Percentiles rank a stretch among this genome's conserved stretches.
These are phyloP conservation scores for Chaetophractus vellerosus DNA, from an alignment of 2,797 vertebrate species.

Conservation along the genomic window DNA sequence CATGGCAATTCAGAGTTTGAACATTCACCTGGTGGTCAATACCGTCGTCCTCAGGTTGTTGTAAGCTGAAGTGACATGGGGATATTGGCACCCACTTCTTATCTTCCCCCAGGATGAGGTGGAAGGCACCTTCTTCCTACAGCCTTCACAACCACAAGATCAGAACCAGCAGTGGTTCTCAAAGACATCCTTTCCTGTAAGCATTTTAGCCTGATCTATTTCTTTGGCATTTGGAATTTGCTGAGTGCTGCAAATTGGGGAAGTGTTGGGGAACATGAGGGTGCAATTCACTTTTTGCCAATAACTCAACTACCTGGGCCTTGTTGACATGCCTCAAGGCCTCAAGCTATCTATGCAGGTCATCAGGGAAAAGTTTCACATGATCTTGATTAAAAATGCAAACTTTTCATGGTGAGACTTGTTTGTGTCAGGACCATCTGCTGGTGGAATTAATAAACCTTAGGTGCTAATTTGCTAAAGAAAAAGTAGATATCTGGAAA, in stretches of 20 bases:
- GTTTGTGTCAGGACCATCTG: slow-evolving; percentile 70
- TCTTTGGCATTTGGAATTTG: neutral
- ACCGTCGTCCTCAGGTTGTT: neutral
- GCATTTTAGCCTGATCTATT: neutral
- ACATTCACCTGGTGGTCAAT: neutral
- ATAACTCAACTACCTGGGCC: neutral
- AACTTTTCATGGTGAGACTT: slow-evolving; percentile 32
- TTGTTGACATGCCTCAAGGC: neutral
- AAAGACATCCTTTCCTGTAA: neutral
- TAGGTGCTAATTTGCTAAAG: slow-evolving; percentile 63
- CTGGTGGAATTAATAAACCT: slow-evolving; percentile 35
- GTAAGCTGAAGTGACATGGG: neutral
- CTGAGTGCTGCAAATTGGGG: accelerated
- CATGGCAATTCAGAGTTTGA: neutral
- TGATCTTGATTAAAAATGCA: slow-evolving; percentile 63
- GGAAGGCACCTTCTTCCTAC: neutral
- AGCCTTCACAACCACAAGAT: neutral
- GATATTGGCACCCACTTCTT: neutral
- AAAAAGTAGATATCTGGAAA: slow-evolving; percentile 6
- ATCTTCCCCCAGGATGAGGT: neutral
- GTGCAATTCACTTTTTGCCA: neutral
- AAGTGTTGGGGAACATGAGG: neutral
- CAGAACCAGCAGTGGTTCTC: neutral
- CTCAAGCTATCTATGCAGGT: neutral
- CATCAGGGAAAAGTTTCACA: neutral